Base-by-base conservation (phyloP, 2,113 vertebrate species). In the Pygoscelis antarcticus region DNA sequence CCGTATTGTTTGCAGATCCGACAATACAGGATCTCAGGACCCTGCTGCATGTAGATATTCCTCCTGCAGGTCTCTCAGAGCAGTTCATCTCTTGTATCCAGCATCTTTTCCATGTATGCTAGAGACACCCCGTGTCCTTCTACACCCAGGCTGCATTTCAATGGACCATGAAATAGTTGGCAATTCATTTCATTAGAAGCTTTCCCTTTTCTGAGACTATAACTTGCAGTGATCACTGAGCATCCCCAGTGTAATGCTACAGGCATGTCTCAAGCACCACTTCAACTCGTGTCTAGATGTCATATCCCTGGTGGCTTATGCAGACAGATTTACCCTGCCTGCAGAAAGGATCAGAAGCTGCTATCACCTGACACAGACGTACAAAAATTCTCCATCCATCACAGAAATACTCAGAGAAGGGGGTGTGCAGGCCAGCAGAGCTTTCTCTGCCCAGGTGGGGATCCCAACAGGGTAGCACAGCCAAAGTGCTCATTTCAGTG, bases 251-350 rank as follows among this genome's bases (percentile, higher is more conserved):
- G 36, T 3, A 26, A 46, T 2, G 8, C 25, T 44, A 12, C 62
- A 17, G 49, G 9, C 66, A 11, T 0, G 0, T 34, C 72, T 75
- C 0, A 0, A 84, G 61, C 60, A 36, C 20, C 0, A 0, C 64
- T 83, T 14, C 36, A 47, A 4, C 57, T 72, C 3, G 0, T 11
- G 19, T n/a, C 46, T 36, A 17, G 58, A 4, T 66, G 64, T 40
- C 87, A 42, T 16, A 40, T 40, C 70, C 61, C 74, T 52, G 32
- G 40, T 25, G 26, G 38, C 36, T 61, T 23, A 0, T 0, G 4
- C 34, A 92, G 62, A 30, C 21, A 57, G 80, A 47, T 47, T 78
- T 30, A 60, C 36, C 25, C 36, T 69, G 72, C 36, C 77, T 57
- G 65, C 52, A 82, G 68, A n/a, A 30, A 25, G 64, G 60, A 19